Evolutionary conservation across 2,888 invertebrate species (phyloP).

Genomic region (Thumatha senex): DNA sequence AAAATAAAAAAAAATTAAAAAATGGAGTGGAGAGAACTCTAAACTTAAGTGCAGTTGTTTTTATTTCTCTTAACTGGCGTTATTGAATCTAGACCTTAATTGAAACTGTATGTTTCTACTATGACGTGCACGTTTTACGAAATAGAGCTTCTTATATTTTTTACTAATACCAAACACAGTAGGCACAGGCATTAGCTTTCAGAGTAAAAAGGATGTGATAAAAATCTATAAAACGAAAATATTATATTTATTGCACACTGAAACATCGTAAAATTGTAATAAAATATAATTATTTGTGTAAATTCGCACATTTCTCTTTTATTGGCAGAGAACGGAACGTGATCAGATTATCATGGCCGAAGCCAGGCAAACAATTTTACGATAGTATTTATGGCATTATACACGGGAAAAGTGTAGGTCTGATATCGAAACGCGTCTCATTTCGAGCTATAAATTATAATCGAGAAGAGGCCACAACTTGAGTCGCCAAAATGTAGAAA

Average conservation of each 20-base stretch:
- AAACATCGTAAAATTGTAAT: slow-evolving; percentile 9
- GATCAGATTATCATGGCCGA: slow-evolving; percentile 60
- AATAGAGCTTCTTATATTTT: too few species aligned
- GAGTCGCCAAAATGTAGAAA: slow-evolving; percentile 74
- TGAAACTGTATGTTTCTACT: too few species aligned
- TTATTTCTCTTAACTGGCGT: too few species aligned
- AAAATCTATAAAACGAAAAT: neutral
- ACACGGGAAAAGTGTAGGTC: slow-evolving; percentile 36
- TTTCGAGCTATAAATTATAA: slow-evolving; percentile 75
- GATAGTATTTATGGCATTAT: slow-evolving; percentile 72
- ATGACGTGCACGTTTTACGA: too few species aligned
- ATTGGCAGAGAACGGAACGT: slow-evolving; percentile 46
- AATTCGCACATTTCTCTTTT: slow-evolving; percentile 34
- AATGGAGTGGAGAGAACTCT: too few species aligned
- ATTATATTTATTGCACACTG: neutral
- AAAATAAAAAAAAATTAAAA: too few species aligned
- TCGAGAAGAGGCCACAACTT: slow-evolving; percentile 71
- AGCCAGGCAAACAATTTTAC: slow-evolving; percentile 71
- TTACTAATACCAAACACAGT: too few species aligned
- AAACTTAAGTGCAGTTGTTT: too few species aligned
- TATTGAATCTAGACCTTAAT: too few species aligned
- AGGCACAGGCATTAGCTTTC: neutral
- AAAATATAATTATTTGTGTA: slow-evolving; percentile 28
- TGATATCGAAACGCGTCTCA: slow-evolving; percentile 52
- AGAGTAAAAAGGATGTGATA: neutral